phyloP scores from a whole-genome alignment of 2,797 vertebrate species.

The Notoglanidium macrostoma region DNA sequence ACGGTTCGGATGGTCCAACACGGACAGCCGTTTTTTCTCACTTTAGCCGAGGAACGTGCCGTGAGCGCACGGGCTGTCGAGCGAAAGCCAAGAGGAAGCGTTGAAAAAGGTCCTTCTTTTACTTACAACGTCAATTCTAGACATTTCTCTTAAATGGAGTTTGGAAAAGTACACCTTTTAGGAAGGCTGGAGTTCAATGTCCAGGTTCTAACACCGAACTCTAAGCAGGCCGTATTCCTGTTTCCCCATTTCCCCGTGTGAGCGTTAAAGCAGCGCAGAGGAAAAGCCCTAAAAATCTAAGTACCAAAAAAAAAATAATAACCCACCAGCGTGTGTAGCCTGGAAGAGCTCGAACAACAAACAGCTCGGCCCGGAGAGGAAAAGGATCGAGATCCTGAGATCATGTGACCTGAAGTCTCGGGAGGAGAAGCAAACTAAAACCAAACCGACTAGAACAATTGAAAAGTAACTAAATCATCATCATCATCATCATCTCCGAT shows the following conservation, averaged over 20 bases:
- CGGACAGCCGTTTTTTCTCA: background rate
- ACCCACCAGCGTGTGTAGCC: background rate
- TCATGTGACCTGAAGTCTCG: background rate
- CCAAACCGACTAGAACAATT: background rate
- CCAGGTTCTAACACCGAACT: background rate
- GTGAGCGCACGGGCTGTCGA: background rate
- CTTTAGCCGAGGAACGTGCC: background rate
- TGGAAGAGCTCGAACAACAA: conserved; percentile 23
- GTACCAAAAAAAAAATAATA: background rate
- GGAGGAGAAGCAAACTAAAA: background rate
- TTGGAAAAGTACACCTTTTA: background rate
- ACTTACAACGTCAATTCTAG: background rate
- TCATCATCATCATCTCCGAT: conserved; percentile 42
- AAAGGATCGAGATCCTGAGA: conserved; percentile 19
- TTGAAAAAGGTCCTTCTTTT: no score
- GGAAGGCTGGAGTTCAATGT: background rate
- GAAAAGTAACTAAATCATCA: conserved; percentile 15
- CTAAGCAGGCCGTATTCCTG: background rate
- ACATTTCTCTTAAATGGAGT: background rate
- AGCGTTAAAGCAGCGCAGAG: background rate
- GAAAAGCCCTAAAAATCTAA: background rate
- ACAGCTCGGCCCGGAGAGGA: background rate
- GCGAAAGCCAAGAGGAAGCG: background rate
- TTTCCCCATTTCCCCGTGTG: background rate
- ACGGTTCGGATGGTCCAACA: background rate